Percentiles rank a stretch among this genome's conserved stretches.
These are phyloP conservation scores for Neodiprion fabricii DNA, from an alignment of 1,140 invertebrate genomes.

Conservation along the genomic window DNA sequence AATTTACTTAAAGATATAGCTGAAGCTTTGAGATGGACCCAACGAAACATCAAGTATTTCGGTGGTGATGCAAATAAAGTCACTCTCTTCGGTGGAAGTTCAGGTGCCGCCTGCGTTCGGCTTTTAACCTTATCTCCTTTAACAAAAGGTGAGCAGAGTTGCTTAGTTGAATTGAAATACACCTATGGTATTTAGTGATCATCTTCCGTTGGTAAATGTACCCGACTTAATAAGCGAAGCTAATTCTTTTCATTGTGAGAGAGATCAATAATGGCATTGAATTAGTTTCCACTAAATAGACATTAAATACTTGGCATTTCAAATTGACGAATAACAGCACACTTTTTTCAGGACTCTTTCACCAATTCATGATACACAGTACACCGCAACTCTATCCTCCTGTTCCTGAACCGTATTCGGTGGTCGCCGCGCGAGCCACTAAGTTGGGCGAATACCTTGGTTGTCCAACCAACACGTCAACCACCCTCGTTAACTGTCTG, in stretches of 20 bases:
- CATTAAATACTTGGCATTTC: background rate
- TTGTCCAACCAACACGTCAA: background rate
- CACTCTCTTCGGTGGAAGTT: conserved; percentile 67
- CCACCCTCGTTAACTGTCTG: background rate
- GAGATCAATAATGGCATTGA: no score
- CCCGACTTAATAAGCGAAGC: no score
- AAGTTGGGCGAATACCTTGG: background rate
- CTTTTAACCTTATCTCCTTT: conserved; percentile 57
- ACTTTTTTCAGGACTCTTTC: background rate
- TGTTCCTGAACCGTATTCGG: background rate
- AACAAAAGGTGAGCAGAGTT: conserved; percentile 23
- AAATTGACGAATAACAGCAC: no score
- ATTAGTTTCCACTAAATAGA: no score
- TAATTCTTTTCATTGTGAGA: no score
- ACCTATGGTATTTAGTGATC: no score
- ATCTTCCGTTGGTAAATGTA: no score
- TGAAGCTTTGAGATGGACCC: conserved; percentile 68
- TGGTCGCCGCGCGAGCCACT: background rate
- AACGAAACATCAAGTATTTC: conserved; percentile 70
- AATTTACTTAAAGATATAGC: conserved; percentile 71
- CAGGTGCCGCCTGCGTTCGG: conserved; percentile 62
- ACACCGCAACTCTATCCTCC: background rate
- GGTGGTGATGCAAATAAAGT: conserved; percentile 71
- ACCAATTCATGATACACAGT: background rate
- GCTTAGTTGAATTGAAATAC: background rate